phyloP scores from a whole-genome alignment of 30 jellyfish, hydroid and myxozoan species.

The Morbakka virulenta region DNA sequence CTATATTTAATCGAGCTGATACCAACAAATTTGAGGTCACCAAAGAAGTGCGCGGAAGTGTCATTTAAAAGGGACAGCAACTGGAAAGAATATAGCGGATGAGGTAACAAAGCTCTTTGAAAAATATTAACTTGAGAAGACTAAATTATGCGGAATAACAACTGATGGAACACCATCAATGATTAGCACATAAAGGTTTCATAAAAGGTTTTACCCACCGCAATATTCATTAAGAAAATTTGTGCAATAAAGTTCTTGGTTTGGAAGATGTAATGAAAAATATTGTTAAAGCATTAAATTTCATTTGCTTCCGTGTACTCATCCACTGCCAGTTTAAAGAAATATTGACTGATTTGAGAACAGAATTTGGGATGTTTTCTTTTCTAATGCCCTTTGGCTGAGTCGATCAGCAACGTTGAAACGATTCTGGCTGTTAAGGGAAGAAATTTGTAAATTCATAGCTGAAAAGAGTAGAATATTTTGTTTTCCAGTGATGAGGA shows the following conservation, averaged over 20 bases:
- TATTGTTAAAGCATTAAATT: not conserved
- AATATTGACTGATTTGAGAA: not conserved
- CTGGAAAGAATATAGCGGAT: not conserved
- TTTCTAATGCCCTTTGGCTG: no score
- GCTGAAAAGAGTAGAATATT: not conserved
- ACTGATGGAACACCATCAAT: not conserved
- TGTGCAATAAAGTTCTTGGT: not conserved
- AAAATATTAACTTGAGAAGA: not conserved
- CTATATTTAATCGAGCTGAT: not conserved
- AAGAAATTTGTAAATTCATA: no score
- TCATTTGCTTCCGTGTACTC: not conserved
- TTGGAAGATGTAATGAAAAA: not conserved
- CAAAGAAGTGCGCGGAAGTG: not conserved
- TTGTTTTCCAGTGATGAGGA: not conserved
- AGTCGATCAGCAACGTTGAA: no score
- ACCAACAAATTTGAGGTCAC: not conserved
- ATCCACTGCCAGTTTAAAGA: slow-evolving; percentile 2
- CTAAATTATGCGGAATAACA: not conserved
- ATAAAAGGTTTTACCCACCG: not conserved
- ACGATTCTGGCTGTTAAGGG: no score
- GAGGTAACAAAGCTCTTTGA: not conserved
- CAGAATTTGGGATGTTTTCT: not conserved
- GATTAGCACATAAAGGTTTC: not conserved
- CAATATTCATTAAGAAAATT: not conserved
- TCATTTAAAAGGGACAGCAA: not conserved